phyloP scores from a whole-genome alignment of 2,113 vertebrate species.

The Periophthalmus modestus region DNA sequence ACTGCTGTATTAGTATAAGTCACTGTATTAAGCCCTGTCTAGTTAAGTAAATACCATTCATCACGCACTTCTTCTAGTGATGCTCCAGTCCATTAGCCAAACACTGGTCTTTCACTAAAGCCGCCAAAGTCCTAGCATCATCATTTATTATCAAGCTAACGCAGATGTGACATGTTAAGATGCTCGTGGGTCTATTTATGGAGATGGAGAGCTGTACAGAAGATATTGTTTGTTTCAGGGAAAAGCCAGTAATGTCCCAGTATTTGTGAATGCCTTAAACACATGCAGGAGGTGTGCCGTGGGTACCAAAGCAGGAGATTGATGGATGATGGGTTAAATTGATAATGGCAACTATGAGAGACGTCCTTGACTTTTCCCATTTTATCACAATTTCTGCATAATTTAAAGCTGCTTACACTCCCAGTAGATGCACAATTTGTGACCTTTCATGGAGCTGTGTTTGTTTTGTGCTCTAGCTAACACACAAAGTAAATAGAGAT shows the following conservation, averaged over 20 bases:
- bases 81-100: constrained; percentile 72
- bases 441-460: not conserved
- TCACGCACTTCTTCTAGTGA: constrained; percentile 60
- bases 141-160: constrained; percentile 50
- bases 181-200: constrained; percentile 11
- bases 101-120: constrained; percentile 36
- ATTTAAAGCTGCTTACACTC: constrained; percentile 2
- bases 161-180: constrained; percentile 36
- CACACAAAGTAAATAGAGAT: not conserved
- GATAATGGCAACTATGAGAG: constrained; percentile 42
- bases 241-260: constrained; percentile 20
- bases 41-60: constrained; percentile 76
- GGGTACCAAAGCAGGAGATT: constrained; percentile 31
- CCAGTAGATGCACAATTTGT: not conserved
- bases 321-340: constrained; percentile 61
- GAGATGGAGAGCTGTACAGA: constrained; percentile 2
- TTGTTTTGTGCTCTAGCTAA: not conserved
- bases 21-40: constrained; percentile 68
- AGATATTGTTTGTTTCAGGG: constrained; percentile 11
- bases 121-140: constrained; percentile 17
- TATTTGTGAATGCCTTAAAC: constrained; percentile 9
- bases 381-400: constrained; percentile 9
- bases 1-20: constrained; percentile 47
- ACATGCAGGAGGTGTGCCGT: constrained; percentile 8
- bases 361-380: constrained; percentile 34